phyloP scores from a whole-genome alignment of 2,888 invertebrate species.

The Teleiodes luculella region DNA sequence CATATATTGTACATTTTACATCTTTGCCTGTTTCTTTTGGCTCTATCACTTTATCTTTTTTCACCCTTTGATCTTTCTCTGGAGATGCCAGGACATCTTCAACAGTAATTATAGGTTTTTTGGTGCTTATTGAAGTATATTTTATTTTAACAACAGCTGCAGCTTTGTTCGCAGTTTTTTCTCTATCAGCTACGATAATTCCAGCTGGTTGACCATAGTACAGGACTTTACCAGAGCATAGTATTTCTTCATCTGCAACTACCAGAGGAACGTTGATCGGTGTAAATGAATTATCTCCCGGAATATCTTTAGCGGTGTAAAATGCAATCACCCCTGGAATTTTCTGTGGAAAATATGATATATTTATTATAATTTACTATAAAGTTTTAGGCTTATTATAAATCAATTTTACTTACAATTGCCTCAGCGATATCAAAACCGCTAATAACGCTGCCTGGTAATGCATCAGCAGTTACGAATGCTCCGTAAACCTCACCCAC shows the following conservation, averaged over 20 bases:
- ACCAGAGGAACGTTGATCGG: conserved; percentile 17
- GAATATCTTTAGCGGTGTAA: conserved; percentile 80
- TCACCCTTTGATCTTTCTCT: conserved; percentile 34
- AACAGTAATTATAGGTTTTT: conserved; percentile 43
- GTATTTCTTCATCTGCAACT: conserved; percentile 46
- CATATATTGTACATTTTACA: conserved; percentile 19
- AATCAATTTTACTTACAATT: conserved; percentile 7
- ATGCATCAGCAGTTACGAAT: conserved; percentile 73
- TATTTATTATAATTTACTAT: too few species aligned
- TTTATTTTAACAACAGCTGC: conserved; percentile 69
- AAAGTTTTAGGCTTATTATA: too few species aligned
- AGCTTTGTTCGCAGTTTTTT: conserved; percentile 75
- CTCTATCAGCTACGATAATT: conserved; percentile 81
- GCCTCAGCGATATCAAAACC: conserved; percentile 74
- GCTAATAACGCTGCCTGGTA: conserved; percentile 42
- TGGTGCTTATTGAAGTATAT: conserved; percentile 50
- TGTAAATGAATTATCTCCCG: conserved; percentile 66
- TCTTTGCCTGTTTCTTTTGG: conserved; percentile 34
- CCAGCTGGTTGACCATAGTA: conserved; percentile 84
- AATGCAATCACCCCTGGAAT: conserved; percentile 79
- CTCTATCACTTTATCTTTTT: conserved; percentile 28
- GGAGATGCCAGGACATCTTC: conserved; percentile 50
- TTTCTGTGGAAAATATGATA: too few species aligned
- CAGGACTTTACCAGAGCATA: conserved; percentile 62
- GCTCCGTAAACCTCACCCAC: conserved; percentile 78